phyloP scores from a whole-genome alignment of 1,140 invertebrate genomes.

The Drosophila persimilis region DNA sequence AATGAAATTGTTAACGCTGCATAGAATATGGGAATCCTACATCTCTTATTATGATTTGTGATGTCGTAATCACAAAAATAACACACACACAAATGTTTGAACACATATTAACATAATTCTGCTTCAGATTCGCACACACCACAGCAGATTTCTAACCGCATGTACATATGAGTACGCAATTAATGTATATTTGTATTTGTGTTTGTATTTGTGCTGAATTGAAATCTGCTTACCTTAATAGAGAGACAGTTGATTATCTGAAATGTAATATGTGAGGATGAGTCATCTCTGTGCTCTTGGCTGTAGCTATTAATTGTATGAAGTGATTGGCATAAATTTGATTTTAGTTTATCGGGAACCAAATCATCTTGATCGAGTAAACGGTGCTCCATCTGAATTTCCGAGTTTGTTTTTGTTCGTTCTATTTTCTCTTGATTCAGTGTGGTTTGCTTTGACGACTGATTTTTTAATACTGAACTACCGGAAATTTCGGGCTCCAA shows the following conservation, averaged over 20 bases:
- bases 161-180: constrained; percentile 39
- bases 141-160: no score
- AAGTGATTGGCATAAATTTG: constrained; percentile 34
- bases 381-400: constrained; percentile 29
- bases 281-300: constrained; percentile 74
- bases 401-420: constrained; percentile 16
- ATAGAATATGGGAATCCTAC: constrained; percentile 34
- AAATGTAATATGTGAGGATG: constrained; percentile 77
- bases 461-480: constrained; percentile 46
- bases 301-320: constrained; percentile 39
- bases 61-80: constrained; percentile 68
- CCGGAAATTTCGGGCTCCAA: constrained; percentile 32
- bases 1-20: constrained; percentile 39
- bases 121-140: no score
- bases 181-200: constrained; percentile 53
- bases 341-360: constrained; percentile 27
- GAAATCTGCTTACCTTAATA: constrained; percentile 81
- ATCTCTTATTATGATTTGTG: constrained; percentile 57
- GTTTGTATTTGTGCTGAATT: constrained; percentile 58
- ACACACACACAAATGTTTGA: constrained; percentile 14
- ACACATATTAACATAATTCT: neutral
- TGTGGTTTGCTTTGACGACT: constrained; percentile 27
- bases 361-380: constrained; percentile 34
- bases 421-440: constrained; percentile 21
- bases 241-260: constrained; percentile 82